phyloP scores from a whole-genome alignment of 1,140 invertebrate genomes.

The Polyergus mexicanus region DNA sequence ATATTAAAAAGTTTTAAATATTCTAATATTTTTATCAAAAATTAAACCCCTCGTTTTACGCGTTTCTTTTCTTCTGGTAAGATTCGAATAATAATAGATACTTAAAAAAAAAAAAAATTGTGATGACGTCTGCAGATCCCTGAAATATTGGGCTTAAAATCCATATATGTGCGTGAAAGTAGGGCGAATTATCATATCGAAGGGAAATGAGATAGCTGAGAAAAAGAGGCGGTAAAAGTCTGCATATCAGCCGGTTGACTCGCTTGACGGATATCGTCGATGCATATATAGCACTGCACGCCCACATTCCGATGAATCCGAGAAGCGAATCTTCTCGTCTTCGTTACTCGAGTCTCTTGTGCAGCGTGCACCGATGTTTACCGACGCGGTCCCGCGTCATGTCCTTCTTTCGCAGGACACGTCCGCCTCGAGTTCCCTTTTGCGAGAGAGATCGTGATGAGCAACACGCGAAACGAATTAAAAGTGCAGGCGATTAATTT shows the following conservation, averaged over 20 bases:
- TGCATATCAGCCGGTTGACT: constrained; percentile 11
- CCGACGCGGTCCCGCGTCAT: constrained; percentile 35
- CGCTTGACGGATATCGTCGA: constrained; percentile 76
- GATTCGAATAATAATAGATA: too few species aligned
- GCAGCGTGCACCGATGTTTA: constrained; percentile 40
- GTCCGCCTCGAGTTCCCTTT: neutral
- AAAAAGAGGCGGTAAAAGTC: constrained; percentile 22
- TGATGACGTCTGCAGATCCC: neutral
- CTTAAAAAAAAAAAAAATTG: neutral
- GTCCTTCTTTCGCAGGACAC: constrained; percentile 60
- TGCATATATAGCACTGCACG: constrained; percentile 53
- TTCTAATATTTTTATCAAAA: neutral
- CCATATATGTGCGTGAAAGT: constrained; percentile 2
- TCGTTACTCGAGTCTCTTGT: constrained; percentile 4
- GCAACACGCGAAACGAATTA: constrained; percentile 29
- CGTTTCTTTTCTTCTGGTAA: neutral
- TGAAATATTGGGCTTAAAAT: neutral
- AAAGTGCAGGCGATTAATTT: constrained; percentile 41
- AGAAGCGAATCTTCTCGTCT: constrained; percentile 65
- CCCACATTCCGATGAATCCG: constrained; percentile 79
- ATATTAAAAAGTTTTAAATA: neutral
- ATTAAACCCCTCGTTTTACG: neutral
- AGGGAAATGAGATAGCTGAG: constrained; percentile 47
- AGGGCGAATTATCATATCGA: constrained; percentile 58
- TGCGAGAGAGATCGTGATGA: neutral